These are phyloP conservation scores for Fringilla coelebs DNA, from an alignment of 2,797 vertebrate species.

Conservation along the genomic window DNA sequence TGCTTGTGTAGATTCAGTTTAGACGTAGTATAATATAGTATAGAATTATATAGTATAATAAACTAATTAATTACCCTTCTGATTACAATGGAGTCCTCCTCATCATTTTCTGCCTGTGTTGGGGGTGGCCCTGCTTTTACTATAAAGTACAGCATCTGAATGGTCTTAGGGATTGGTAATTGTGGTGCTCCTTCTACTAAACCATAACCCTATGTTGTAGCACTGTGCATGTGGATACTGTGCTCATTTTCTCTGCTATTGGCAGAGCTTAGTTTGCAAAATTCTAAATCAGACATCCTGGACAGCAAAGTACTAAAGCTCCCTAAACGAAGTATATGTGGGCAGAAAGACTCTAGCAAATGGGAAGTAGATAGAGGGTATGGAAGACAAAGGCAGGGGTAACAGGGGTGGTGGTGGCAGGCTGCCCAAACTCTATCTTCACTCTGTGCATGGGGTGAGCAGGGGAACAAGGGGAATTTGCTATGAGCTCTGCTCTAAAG, in stretches of 20 bases:
- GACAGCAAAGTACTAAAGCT: neutral
- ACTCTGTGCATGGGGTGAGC: rapidly evolving
- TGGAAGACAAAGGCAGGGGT: neutral
- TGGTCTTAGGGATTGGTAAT: neutral
- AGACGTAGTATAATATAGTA: no score
- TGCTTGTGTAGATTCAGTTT: no score
- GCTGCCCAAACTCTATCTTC: neutral
- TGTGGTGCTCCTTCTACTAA: neutral
- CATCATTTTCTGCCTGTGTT: no score
- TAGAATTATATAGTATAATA: no score
- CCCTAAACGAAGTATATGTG: neutral
- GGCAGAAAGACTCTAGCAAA: neutral
- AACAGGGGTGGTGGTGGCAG: neutral
- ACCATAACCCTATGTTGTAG: neutral
- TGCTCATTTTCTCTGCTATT: neutral
- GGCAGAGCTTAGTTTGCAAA: neutral
- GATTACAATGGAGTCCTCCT: no score
- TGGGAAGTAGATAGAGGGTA: neutral
- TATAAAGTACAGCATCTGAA: neutral
- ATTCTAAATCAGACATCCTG: neutral
- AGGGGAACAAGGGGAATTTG: neutral
- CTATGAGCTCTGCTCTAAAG: neutral
- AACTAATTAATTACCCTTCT: no score
- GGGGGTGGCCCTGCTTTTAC: no score
- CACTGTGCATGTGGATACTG: rapidly evolving